These are phyloP conservation scores for Sycophila sp. DNA, from an alignment of 1,140 invertebrate species.

Conservation along the genomic window DNA sequence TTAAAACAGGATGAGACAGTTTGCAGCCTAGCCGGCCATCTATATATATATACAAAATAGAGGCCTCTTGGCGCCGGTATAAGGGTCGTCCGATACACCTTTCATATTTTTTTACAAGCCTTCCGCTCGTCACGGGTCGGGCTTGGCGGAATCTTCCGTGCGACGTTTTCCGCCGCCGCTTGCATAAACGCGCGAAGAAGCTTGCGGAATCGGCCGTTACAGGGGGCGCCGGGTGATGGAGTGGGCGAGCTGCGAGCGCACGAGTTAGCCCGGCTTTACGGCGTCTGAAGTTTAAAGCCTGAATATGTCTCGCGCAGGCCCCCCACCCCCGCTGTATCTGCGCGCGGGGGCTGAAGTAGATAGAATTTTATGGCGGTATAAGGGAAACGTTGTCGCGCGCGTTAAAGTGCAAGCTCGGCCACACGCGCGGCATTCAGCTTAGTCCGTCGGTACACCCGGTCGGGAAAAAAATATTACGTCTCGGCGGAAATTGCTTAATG, in stretches of 20 bases:
- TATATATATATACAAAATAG: too few species aligned
- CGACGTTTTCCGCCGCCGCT: conserved; percentile 2
- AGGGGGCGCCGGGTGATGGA: background rate
- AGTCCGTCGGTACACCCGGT: background rate
- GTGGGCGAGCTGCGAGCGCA: background rate
- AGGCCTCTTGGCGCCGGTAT: too few species aligned
- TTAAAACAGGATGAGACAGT: too few species aligned
- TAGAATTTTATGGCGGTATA: conserved; percentile 28
- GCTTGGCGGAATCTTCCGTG: background rate
- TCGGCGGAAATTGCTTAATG: too few species aligned
- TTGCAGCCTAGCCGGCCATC: too few species aligned
- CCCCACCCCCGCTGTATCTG: conserved; percentile 1
- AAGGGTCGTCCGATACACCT: too few species aligned
- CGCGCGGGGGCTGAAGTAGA: background rate
- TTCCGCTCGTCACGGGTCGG: background rate
- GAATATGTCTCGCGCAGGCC: conserved; percentile 21
- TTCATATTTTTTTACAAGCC: background rate
- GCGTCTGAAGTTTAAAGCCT: conserved; percentile 27
- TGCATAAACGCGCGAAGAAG: background rate
- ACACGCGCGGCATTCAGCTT: background rate
- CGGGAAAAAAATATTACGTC: background rate
- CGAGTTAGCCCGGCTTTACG: conserved; percentile 24
- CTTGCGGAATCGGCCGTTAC: background rate
- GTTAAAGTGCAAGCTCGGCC: conserved; percentile 23
- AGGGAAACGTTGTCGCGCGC: background rate